Conservation (phyloP, 2,113 vertebrate species). For the Paramormyrops kingsleyae region DNA sequence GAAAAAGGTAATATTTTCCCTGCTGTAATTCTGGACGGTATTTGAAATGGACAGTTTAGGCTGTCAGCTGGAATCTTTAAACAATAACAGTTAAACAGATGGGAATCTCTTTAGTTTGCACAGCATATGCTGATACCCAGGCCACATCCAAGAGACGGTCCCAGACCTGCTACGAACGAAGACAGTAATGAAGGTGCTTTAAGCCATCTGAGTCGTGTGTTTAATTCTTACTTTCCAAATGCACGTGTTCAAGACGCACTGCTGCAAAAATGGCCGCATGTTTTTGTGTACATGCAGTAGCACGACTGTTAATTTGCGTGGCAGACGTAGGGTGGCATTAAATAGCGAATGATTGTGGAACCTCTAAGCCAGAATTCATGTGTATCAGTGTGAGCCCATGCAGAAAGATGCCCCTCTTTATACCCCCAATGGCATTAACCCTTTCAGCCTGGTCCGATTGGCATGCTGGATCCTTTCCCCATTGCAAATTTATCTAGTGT, state of each 20-base stretch:
- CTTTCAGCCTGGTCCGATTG: constrained; percentile 58
- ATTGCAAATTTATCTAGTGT: constrained; percentile 63
- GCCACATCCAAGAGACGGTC: not conserved
- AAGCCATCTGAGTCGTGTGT: not conserved
- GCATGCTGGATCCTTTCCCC: constrained; percentile 35
- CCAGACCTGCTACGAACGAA: not conserved
- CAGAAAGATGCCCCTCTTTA: not conserved
- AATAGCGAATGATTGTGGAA: constrained; percentile 41
- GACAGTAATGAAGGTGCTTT: not conserved
- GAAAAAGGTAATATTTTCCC: not conserved
- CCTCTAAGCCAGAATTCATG: constrained; percentile 9
- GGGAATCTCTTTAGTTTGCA: not conserved
- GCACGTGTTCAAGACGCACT: constrained; percentile 42
- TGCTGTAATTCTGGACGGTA: not conserved
- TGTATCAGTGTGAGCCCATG: not conserved
- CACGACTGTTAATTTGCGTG: constrained; percentile 48
- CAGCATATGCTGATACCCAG: not conserved
- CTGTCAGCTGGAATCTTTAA: not conserved
- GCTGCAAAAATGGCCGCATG: constrained; percentile 41
- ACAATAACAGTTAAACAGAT: not conserved
- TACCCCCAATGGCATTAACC: constrained; percentile 12
- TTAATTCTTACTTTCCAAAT: constrained; percentile 31
- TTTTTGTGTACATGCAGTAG: constrained; percentile 31
- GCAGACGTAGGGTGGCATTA: constrained; percentile 43
- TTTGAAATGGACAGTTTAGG: not conserved